Evolutionary conservation across 2,797 vertebrate genomes (phyloP).

Genomic region (Pteronotus mesoamericanus): DNA sequence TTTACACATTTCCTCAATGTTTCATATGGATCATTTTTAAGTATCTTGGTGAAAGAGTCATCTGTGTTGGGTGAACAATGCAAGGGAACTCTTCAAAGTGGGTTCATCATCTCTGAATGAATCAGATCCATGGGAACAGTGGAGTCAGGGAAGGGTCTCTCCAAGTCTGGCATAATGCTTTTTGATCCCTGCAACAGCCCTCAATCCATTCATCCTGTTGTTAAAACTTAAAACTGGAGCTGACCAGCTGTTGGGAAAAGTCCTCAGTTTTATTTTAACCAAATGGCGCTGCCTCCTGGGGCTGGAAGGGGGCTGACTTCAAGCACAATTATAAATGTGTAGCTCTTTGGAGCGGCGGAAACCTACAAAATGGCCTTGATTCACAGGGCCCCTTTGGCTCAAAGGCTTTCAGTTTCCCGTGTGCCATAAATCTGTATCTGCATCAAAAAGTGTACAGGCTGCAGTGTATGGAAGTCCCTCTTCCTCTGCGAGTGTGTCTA

Average conservation of each 20-base stretch:
- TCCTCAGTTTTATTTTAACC: conserved; percentile 64
- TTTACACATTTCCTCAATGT: neutral
- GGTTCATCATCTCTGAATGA: neutral
- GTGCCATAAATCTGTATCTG: conserved; percentile 78
- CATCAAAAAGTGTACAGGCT: conserved; percentile 76
- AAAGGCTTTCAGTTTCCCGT: conserved; percentile 72
- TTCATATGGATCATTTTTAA: neutral
- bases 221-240: conserved; percentile 58
- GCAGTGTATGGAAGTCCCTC: conserved; percentile 78
- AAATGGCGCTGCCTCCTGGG: conserved; percentile 49
- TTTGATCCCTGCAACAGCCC: conserved; percentile 49
- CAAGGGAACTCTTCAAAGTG: conserved; percentile 14
- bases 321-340: conserved; percentile 57
- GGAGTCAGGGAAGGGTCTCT: neutral
- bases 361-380: conserved; percentile 20
- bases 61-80: conserved; percentile 26
- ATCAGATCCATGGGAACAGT: neutral
- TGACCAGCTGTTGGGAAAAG: conserved; percentile 66
- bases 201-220: conserved; percentile 51
- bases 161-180: conserved; percentile 16
- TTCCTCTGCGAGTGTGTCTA: conserved; percentile 80
- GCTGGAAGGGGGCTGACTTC: conserved; percentile 49
- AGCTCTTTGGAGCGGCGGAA: neutral
- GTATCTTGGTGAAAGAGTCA: conserved; percentile 34
- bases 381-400: conserved; percentile 58